phyloP scores from a whole-genome alignment of 2,113 vertebrate species.

The Corynorhinus townsendii region DNA sequence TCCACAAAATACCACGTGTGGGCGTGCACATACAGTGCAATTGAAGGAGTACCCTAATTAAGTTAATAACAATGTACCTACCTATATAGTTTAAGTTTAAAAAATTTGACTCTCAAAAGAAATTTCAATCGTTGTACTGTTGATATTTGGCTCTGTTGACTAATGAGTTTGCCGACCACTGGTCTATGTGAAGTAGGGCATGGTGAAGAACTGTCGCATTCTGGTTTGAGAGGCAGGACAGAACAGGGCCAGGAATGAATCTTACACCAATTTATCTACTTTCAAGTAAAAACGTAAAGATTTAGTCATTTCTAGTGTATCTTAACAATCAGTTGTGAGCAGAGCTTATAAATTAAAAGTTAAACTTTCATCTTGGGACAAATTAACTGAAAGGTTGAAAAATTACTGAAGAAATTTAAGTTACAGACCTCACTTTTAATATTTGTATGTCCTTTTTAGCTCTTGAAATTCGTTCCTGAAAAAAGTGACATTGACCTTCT shows the following conservation, averaged over 20 bases:
- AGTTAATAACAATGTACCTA: too few species aligned
- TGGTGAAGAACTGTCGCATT: neutral
- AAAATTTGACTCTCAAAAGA: too few species aligned
- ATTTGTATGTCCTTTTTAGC: constrained; percentile 77
- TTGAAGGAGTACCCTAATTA: too few species aligned
- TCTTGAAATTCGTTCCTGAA: constrained; percentile 97
- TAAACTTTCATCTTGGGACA: constrained; percentile 8
- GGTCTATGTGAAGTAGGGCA: neutral
- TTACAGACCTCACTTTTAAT: neutral
- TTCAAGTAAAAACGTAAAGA: neutral
- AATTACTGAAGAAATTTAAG: neutral
- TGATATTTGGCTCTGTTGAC: too few species aligned
- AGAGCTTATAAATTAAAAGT: neutral
- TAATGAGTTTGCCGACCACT: too few species aligned
- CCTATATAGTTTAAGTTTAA: too few species aligned
- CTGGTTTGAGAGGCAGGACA: neutral
- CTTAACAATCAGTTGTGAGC: neutral
- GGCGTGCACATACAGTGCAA: too few species aligned
- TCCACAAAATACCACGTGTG: too few species aligned
- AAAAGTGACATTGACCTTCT: constrained; percentile 96
- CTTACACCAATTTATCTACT: neutral
- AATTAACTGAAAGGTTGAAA: neutral
- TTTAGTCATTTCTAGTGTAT: neutral
- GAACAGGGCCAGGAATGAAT: neutral
- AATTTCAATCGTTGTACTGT: too few species aligned